Conservation (phyloP, 1,140 invertebrate genomes). For the Solenopsis invicta region DNA sequence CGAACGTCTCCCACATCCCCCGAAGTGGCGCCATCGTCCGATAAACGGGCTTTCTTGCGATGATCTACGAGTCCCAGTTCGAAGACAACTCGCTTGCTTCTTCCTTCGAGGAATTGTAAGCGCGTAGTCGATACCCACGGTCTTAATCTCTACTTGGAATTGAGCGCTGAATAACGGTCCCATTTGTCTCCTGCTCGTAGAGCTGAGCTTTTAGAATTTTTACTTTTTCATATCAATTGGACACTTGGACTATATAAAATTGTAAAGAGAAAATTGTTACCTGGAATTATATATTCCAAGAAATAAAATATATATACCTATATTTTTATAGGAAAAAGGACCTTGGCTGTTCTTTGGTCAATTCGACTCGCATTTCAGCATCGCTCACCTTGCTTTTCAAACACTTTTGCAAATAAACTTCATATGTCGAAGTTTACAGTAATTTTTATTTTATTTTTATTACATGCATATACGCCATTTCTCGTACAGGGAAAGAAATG, state of each 20-base stretch:
- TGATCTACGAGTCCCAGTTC: conserved; percentile 62
- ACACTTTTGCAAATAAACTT: not conserved
- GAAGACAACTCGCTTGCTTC: conserved; percentile 62
- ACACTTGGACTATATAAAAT: not conserved
- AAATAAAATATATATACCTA: not conserved
- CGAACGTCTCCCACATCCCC: conserved; percentile 69
- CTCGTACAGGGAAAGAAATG: too few relatives aligned
- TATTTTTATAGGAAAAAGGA: not conserved
- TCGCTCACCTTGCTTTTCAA: not conserved
- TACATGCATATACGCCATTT: too few relatives aligned
- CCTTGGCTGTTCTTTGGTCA: not conserved
- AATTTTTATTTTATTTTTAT: not conserved
- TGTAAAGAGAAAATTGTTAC: not conserved
- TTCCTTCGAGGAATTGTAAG: conserved; percentile 55
- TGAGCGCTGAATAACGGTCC: conserved; percentile 18
- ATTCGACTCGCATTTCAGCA: not conserved
- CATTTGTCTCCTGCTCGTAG: not conserved
- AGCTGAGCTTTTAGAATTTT: conserved; percentile 28
- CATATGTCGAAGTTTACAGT: not conserved
- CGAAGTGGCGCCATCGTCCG: conserved; percentile 78
- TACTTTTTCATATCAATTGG: not conserved
- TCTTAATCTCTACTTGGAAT: conserved; percentile 44
- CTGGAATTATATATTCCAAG: not conserved
- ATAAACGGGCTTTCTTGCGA: conserved; percentile 71
- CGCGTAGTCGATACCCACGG: conserved; percentile 40